Conservation (phyloP, 2,113 vertebrate genomes). For the Scomber japonicus region DNA sequence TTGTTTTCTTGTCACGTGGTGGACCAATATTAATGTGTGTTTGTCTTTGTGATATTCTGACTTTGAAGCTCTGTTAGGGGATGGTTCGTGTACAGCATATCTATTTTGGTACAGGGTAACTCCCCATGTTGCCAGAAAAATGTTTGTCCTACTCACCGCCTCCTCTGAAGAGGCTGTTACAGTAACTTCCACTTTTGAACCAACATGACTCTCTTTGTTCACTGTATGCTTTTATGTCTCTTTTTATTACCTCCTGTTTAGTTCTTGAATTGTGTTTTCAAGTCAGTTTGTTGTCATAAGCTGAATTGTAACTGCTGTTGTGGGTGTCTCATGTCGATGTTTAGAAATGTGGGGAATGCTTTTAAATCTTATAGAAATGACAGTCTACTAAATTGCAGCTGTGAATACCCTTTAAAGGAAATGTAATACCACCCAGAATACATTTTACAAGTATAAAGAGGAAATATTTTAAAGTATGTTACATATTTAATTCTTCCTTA, state of each 20-base stretch:
- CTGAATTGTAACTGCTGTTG: neutral
- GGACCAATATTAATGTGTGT: conserved; percentile 1
- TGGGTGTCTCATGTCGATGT: neutral
- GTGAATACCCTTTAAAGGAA: neutral
- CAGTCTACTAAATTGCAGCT: neutral
- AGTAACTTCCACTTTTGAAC: neutral
- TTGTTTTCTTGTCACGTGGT: conserved; percentile 12
- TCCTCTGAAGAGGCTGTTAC: neutral
- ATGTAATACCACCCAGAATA: too few species aligned
- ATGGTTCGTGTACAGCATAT: neutral
- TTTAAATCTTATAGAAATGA: neutral
- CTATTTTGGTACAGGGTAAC: neutral
- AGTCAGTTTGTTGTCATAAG: conserved; percentile 14
- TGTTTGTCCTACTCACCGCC: conserved; percentile 21
- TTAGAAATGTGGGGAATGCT: neutral
- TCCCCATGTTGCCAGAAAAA: neutral
- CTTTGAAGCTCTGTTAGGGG: conserved; percentile 7
- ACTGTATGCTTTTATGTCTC: neutral
- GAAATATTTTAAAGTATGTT: too few species aligned
- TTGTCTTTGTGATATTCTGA: conserved; percentile 6
- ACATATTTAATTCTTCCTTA: too few species aligned
- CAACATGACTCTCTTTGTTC: neutral
- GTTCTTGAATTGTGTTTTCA: neutral
- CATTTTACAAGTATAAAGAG: too few species aligned
- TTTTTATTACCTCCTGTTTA: neutral